phyloP scores from a whole-genome alignment of 2,888 invertebrate genomes.

The Macrophya annulata region DNA sequence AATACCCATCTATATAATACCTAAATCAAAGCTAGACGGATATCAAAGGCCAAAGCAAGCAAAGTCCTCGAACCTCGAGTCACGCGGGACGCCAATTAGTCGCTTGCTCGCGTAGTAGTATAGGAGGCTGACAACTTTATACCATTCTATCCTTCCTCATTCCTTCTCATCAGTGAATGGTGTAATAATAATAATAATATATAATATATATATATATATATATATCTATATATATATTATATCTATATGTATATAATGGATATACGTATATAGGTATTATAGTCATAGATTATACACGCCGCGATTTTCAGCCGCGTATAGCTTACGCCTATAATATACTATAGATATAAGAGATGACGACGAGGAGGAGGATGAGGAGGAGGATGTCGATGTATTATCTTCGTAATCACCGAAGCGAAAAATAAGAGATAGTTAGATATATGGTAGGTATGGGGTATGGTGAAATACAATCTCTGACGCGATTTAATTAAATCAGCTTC shows the following conservation, averaged over 20 bases:
- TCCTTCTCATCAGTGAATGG: conserved; percentile 10
- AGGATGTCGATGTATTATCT: neutral
- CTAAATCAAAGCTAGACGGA: conserved; percentile 1
- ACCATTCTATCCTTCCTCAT: conserved; percentile 19
- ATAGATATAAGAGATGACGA: neutral
- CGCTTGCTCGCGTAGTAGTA: neutral
- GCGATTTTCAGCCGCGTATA: neutral
- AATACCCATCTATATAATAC: neutral
- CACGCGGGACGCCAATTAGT: conserved; percentile 37
- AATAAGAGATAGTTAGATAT: neutral
- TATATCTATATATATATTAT: neutral
- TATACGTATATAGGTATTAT: neutral
- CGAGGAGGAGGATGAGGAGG: neutral
- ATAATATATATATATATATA: neutral
- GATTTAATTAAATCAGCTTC: conserved; percentile 36
- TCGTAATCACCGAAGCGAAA: conserved; percentile 31
- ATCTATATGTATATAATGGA: too few species aligned
- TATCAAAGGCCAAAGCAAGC: conserved; percentile 17
- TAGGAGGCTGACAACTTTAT: conserved; percentile 23
- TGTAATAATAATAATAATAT: conserved; percentile 34
- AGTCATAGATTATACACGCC: conserved; percentile 3
- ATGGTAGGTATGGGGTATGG: neutral
- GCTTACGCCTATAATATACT: neutral
- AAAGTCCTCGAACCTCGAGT: conserved; percentile 7
- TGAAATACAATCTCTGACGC: conserved; percentile 26